Conservation (phyloP, 2,888 invertebrate species). For the Ochropleura plecta region DNA sequence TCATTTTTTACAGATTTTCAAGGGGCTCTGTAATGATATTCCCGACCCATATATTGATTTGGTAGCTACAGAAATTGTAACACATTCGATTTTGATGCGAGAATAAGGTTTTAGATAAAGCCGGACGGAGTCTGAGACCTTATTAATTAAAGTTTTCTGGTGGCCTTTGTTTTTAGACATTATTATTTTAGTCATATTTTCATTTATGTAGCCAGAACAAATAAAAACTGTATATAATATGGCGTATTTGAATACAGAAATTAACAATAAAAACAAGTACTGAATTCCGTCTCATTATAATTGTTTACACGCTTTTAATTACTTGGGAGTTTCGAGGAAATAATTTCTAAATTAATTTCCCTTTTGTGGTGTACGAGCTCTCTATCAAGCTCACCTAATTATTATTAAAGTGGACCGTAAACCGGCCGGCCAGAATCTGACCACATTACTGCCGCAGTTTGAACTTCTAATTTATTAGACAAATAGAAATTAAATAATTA, state of each 20-base stretch:
- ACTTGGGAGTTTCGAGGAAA: constrained; percentile 19
- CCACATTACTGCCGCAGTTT: constrained; percentile 29
- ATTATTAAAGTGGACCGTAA: constrained; percentile 46
- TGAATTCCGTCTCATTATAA: constrained; percentile 6
- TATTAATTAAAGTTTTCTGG: background rate
- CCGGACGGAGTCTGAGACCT: background rate
- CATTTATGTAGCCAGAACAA: background rate
- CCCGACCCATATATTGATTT: background rate
- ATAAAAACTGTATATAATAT: constrained; percentile 7
- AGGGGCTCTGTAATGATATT: constrained; percentile 1
- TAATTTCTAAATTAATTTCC: constrained; percentile 44
- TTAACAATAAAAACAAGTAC: background rate
- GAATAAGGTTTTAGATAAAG: background rate
- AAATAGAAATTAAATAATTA: constrained; percentile 14
- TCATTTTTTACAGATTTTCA: constrained; percentile 20
- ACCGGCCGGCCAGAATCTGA: constrained; percentile 29
- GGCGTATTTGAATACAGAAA: background rate
- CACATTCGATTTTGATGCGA: constrained; percentile 12
- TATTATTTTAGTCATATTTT: background rate
- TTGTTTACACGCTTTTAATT: constrained; percentile 29
- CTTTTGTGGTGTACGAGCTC: constrained; percentile 31
- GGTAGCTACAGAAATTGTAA: background rate
- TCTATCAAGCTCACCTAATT: constrained; percentile 26
- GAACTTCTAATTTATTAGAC: constrained; percentile 22
- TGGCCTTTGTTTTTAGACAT: background rate